phyloP scores from a whole-genome alignment of 2,797 vertebrate genomes.

The Melopsittacus undulatus region DNA sequence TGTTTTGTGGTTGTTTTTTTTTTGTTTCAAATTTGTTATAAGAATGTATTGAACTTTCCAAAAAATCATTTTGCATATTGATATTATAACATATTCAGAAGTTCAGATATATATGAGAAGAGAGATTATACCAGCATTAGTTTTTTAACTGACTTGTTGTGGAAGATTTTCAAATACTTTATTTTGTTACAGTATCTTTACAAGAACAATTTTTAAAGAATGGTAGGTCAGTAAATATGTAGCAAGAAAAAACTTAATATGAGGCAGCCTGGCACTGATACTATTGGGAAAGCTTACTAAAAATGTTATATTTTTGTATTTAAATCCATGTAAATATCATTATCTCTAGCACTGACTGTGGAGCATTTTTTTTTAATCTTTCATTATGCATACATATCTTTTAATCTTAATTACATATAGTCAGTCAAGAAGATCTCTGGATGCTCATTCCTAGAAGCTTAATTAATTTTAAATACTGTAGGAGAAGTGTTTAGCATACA shows the following conservation, averaged over 20 bases:
- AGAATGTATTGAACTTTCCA: background rate
- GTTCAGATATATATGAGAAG: background rate
- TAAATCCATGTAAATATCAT: background rate
- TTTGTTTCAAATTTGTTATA: background rate
- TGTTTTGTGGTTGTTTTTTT: background rate
- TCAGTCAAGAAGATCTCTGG: background rate
- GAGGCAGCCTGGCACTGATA: background rate
- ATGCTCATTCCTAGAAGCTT: background rate
- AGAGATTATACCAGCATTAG: background rate
- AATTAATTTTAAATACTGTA: background rate
- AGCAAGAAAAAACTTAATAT: background rate
- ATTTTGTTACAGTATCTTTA: background rate
- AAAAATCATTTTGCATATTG: background rate
- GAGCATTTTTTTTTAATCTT: background rate
- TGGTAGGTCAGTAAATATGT: accelerated
- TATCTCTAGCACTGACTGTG: background rate
- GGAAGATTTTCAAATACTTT: background rate
- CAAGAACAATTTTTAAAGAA: background rate
- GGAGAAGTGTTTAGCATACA: background rate
- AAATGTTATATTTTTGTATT: background rate
- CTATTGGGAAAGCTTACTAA: background rate
- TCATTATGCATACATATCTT: background rate
- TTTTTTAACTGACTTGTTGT: background rate
- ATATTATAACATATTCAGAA: background rate
- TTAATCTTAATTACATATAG: background rate